These are phyloP conservation scores for Athetis lepigone DNA, from an alignment of 2,888 invertebrate species.

Conservation along the genomic window DNA sequence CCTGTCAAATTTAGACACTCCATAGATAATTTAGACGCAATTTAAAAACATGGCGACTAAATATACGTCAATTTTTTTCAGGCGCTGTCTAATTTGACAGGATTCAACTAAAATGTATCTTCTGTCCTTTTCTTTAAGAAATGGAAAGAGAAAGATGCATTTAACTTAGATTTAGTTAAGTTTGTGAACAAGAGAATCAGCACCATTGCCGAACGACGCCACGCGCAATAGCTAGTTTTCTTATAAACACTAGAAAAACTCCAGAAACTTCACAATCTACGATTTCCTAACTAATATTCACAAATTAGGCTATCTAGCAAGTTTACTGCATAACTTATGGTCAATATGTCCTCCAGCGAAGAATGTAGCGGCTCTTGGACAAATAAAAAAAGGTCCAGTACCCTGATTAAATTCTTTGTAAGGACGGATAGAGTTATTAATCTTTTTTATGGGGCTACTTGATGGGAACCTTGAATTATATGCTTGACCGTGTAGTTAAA, in stretches of 20 bases:
- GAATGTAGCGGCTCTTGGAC: conserved; percentile 14
- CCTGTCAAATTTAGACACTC: no score
- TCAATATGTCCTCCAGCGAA: conserved; percentile 58
- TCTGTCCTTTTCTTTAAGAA: no score
- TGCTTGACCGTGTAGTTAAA: conserved; percentile 32
- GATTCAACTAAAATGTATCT: no score
- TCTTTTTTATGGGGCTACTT: conserved; percentile 47
- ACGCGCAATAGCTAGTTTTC: no score
- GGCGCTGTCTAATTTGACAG: no score
- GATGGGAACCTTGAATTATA: conserved; percentile 23
- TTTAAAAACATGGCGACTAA: no score
- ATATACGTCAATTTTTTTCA: no score
- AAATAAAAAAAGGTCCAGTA: conserved; percentile 49
- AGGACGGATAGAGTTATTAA: conserved; percentile 45
- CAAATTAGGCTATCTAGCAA: conserved; percentile 14
- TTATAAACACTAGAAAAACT: not conserved
- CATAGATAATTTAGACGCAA: no score
- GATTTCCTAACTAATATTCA: conserved; percentile 32
- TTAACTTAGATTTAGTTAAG: no score
- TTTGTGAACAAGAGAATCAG: no score
- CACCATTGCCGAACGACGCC: no score
- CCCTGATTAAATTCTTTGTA: conserved; percentile 65
- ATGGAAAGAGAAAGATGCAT: no score
- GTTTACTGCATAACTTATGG: conserved; percentile 45
- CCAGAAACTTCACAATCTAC: not conserved